Evolutionary conservation across 2,113 vertebrate species (phyloP).

Genomic region (Monopterus albus): DNA sequence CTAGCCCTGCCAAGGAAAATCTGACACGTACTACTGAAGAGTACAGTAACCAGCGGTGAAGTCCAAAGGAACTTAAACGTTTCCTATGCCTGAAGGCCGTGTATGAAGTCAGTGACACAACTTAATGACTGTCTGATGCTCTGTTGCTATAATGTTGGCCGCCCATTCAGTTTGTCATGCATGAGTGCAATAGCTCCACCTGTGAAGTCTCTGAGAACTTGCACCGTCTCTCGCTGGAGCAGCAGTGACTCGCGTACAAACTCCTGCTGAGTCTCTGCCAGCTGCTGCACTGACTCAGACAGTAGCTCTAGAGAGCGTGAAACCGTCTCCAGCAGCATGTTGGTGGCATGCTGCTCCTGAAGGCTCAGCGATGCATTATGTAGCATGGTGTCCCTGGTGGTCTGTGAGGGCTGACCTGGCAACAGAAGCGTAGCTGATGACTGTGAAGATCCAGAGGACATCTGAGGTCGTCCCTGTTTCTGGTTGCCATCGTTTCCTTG

Average conservation of each 20-base stretch:
- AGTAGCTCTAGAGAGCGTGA: constrained; percentile 84
- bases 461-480: constrained; percentile 48
- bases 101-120: constrained; percentile 44
- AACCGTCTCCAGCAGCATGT: constrained; percentile 79
- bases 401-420: constrained; percentile 12
- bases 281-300: constrained; percentile 83
- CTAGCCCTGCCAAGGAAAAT: too few species aligned
- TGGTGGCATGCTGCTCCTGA: constrained; percentile 82
- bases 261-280: constrained; percentile 84
- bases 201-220: constrained; percentile 83
- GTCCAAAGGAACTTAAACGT: constrained; percentile 31
- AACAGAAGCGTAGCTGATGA: not conserved
- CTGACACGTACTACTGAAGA: constrained; percentile 49
- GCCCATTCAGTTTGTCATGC: constrained; percentile 84
- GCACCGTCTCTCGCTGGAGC: constrained; percentile 83
- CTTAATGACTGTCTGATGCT: not conserved
- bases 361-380: constrained; percentile 78
- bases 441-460: not conserved
- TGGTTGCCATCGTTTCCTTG: constrained; percentile 61
- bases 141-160: constrained; percentile 74
- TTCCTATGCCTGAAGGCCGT: constrained; percentile 51
- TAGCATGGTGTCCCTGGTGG: constrained; percentile 57
- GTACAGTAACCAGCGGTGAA: constrained; percentile 48
- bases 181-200: constrained; percentile 79
- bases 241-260: constrained; percentile 82